Base-by-base conservation (phyloP, 2,888 invertebrate species). In the Ditylenchus weischeri region DNA sequence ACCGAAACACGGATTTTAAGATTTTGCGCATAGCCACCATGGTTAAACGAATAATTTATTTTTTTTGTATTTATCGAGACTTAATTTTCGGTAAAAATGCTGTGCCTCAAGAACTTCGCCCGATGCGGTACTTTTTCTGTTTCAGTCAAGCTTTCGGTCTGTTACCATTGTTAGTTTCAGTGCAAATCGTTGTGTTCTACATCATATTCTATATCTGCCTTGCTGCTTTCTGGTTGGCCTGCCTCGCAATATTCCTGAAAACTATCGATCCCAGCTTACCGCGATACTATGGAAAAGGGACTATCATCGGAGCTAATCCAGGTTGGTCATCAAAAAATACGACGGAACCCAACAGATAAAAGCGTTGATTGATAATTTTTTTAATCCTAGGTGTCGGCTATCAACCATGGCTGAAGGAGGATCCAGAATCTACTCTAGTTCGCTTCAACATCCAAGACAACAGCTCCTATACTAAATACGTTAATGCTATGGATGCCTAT, bases 361-460 rank as follows among this genome's bases (percentile, higher is more conserved):
- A n/a, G 21, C 15, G 19, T 21, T 36, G 49, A 65, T 23, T 66
- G 36, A 35, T 38, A 67, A 48, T 11, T 67, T 35, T 62, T 19
- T 58, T 58, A 29, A 60, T 83, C 82, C 6, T 85, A 92, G 93
- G 94, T 83, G 88, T 98, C 83, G 95, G 95, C 76, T 96, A 94
- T 87, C 88, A 95, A 84, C 98, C 98, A 73, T 91, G 92, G 90
- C 93, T 92, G 78, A 90, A 90, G 80, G 88, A 88, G 69, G 92
- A 93, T 83, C 91, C 93, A 78, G 93, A 93, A 84, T 94, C 93
- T 84, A 95, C 95, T 73, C 88, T 98, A 81, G 91, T 98, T 86
- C 92, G 93, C 90, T 95, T 93, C 88, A 90, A 89, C 85, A 76
- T 79, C 51, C 78, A 79, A 11, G 76, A 83, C 57, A 72, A 78